Evolutionary conservation across 2,888 invertebrate species (phyloP).

Genomic region (Sinhomidia bicolor): DNA sequence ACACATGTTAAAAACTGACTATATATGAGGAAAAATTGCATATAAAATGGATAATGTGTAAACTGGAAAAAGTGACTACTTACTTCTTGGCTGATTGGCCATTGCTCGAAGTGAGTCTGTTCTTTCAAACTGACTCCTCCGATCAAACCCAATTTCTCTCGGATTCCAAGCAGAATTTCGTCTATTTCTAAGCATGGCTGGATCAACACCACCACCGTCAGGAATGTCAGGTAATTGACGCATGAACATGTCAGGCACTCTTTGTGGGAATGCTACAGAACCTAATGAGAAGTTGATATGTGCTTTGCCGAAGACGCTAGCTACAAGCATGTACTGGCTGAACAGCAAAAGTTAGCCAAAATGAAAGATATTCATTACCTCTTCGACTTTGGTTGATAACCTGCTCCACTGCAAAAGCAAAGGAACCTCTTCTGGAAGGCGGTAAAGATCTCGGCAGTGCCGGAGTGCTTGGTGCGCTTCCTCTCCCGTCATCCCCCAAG

Average conservation of each 20-base stretch:
- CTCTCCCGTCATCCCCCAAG: slow-evolving; percentile 77
- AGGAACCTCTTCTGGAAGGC: slow-evolving; percentile 79
- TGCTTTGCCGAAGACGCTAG: too few species aligned
- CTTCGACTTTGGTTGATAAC: slow-evolving; percentile 79
- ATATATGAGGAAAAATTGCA: not conserved
- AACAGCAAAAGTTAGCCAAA: too few species aligned
- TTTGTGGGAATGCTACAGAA: slow-evolving; percentile 78
- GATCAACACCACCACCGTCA: slow-evolving; percentile 76
- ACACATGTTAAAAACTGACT: not conserved
- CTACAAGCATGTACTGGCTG: too few species aligned
- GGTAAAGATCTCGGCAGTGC: slow-evolving; percentile 78
- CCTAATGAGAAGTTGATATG: too few species aligned
- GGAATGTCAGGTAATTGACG: slow-evolving; percentile 79
- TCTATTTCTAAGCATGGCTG: slow-evolving; percentile 79
- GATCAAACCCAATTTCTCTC: slow-evolving; percentile 79
- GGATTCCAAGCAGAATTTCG: slow-evolving; percentile 79
- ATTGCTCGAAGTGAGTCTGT: slow-evolving; percentile 80
- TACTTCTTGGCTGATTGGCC: slow-evolving; percentile 78
- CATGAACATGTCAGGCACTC: slow-evolving; percentile 77
- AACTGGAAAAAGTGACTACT: not conserved
- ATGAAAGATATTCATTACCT: slow-evolving; percentile 73
- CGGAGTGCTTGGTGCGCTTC: slow-evolving; percentile 78
- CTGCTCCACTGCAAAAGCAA: slow-evolving; percentile 80
- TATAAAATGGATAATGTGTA: not conserved
- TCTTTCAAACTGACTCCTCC: slow-evolving; percentile 79